Conservation (phyloP, 2,797 vertebrate species). For the Eidolon dupreanum region DNA sequence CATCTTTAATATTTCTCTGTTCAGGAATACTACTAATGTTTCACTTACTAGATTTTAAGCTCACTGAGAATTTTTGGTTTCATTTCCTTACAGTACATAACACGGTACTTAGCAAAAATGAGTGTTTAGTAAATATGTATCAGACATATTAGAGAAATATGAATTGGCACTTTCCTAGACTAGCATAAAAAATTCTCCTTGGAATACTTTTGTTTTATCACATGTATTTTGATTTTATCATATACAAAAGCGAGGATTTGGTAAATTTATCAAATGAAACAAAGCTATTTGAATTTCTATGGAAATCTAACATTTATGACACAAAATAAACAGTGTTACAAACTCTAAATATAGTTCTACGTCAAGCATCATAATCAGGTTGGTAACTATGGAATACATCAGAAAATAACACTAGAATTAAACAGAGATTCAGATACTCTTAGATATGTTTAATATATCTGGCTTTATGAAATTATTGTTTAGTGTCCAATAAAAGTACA, state of each 20-base stretch:
- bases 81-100: background rate
- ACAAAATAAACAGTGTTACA: background rate
- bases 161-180: background rate
- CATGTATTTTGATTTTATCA: conserved; percentile 27
- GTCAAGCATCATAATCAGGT: background rate
- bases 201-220: background rate
- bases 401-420: background rate
- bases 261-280: background rate
- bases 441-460: background rate
- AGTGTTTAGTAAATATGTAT: background rate
- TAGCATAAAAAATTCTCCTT: background rate
- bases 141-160: background rate
- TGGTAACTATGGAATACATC: background rate
- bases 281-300: background rate
- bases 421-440: background rate
- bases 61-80: background rate
- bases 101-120: background rate
- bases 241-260: background rate
- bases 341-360: background rate
- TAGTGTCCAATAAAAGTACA: background rate
- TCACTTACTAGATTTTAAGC: background rate
- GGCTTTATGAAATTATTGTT: background rate
- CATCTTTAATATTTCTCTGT: background rate
- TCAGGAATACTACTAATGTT: background rate
- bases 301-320: conserved; percentile 3